phyloP scores from a whole-genome alignment of 2,113 vertebrate genomes.

The Kryptolebias marmoratus region DNA sequence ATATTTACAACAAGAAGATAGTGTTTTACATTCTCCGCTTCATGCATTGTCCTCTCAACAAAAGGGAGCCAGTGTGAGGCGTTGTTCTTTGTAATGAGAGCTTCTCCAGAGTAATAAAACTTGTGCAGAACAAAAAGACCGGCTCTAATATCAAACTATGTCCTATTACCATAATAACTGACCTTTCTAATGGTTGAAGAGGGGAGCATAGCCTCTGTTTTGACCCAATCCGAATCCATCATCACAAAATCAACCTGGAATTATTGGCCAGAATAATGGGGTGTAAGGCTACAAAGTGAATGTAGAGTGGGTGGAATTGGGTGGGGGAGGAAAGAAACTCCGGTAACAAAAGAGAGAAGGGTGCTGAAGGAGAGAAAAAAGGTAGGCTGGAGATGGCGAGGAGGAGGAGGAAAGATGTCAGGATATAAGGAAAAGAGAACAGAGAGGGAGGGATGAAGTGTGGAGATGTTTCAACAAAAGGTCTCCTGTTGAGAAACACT shows the following conservation, averaged over 20 bases:
- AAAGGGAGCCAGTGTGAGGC: slow-evolving; percentile 36
- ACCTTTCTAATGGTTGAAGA: slow-evolving; percentile 65
- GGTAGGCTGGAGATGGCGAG: slow-evolving; percentile 21
- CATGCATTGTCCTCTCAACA: slow-evolving; percentile 51
- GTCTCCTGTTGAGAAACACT: slow-evolving; percentile 71
- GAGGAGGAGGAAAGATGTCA: slow-evolving; percentile 37
- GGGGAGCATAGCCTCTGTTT: slow-evolving; percentile 25
- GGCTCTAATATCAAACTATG: slow-evolving; percentile 64
- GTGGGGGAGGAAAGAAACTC: slow-evolving; percentile 21
- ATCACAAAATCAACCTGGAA: slow-evolving; percentile 59
- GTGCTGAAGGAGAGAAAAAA: slow-evolving; percentile 19
- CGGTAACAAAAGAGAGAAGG: slow-evolving; percentile 28
- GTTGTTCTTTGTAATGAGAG: slow-evolving; percentile 59
- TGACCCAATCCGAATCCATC: slow-evolving; percentile 34
- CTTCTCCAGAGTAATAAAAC: slow-evolving; percentile 66
- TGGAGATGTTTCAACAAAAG: slow-evolving; percentile 69
- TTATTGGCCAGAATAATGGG: slow-evolving; percentile 54
- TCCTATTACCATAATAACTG: slow-evolving; percentile 67
- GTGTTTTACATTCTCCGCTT: slow-evolving; percentile 37
- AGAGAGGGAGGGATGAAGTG: slow-evolving; percentile 13
- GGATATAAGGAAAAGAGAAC: slow-evolving; percentile 12
- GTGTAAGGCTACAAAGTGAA: slow-evolving; percentile 14
- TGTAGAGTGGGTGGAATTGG: slow-evolving; percentile 22
- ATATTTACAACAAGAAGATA: slow-evolving; percentile 39
- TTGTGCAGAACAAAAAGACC: slow-evolving; percentile 63